A percentile compares a stretch with the other conserved stretches of the same genome.
These are phyloP conservation scores for Nymphalis c-album DNA, from an alignment of 2,888 invertebrate species.

Conservation along the genomic window DNA sequence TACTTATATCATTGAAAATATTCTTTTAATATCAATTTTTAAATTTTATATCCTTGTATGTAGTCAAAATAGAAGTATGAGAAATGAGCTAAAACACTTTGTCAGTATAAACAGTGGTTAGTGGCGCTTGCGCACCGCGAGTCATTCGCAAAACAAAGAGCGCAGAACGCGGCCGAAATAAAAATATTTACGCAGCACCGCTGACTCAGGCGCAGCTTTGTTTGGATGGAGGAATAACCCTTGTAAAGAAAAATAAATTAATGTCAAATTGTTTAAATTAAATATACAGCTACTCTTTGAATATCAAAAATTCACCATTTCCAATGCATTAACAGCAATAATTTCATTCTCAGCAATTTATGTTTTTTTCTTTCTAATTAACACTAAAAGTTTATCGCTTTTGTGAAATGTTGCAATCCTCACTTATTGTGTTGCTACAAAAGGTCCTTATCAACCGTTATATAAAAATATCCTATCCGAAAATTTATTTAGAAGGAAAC, in stretches of 20 bases:
- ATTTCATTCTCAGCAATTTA: too few relatives aligned
- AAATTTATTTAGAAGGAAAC: background rate
- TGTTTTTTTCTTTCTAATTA: too few relatives aligned
- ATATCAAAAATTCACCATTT: background rate
- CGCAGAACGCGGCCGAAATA: conserved; percentile 66
- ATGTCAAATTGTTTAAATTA: conserved; percentile 54
- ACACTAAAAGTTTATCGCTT: too few relatives aligned
- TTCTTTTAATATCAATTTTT: background rate
- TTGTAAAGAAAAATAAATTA: conserved; percentile 68
- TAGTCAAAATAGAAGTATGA: conserved; percentile 48
- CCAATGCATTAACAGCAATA: too few relatives aligned
- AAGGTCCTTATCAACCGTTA: too few relatives aligned
- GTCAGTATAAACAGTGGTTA: conserved; percentile 64
- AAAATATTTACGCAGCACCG: conserved; percentile 75
- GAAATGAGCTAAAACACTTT: conserved; percentile 62
- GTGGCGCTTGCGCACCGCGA: conserved; percentile 48
- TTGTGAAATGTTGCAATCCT: too few relatives aligned
- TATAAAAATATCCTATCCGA: too few relatives aligned
- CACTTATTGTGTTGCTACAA: too few relatives aligned
- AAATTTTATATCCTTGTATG: background rate
- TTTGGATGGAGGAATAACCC: conserved; percentile 66
- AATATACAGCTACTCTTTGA: conserved; percentile 4
- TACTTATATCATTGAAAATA: too few relatives aligned
- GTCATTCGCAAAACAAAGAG: conserved; percentile 79
- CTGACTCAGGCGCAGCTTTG: conserved; percentile 75